Evolutionary conservation across 30 jellyfish, hydroid and myxozoan genomes (phyloP).

Genomic region (Aurelia coerulea): DNA sequence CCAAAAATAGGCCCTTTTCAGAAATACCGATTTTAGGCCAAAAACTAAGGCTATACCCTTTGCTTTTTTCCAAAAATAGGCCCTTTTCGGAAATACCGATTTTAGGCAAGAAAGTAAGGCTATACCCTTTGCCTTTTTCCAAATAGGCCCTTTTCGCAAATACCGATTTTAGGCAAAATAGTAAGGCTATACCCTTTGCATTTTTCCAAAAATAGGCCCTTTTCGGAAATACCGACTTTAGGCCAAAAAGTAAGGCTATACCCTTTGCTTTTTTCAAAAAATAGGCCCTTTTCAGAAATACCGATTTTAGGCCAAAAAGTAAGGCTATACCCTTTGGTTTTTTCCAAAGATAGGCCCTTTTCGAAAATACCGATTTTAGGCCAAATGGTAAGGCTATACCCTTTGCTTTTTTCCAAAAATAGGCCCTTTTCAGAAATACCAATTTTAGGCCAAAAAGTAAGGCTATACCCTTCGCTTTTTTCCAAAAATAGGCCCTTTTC

Average conservation of each 20-base stretch:
- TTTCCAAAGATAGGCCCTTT: no score
- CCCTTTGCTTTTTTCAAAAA: background rate
- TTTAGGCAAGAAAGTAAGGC: background rate
- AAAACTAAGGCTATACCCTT: conserved; percentile 1
- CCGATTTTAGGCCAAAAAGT: no score
- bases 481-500: no score
- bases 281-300: background rate
- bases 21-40: background rate
- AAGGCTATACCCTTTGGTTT: no score
- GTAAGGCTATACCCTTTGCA: background rate
- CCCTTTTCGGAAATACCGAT: background rate
- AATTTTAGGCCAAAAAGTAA: no score
- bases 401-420: no score
- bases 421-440: no score
- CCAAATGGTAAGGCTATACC: no score
- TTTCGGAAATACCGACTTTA: background rate
- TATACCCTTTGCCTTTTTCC: background rate
- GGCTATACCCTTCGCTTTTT: no score
- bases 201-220: background rate
- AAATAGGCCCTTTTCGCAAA: background rate
- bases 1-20: background rate
- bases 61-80: background rate
- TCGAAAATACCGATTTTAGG: no score
- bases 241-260: background rate
- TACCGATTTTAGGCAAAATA: background rate